phyloP scores from a whole-genome alignment of 2,888 invertebrate species.

The Drosophila mayaguana region DNA sequence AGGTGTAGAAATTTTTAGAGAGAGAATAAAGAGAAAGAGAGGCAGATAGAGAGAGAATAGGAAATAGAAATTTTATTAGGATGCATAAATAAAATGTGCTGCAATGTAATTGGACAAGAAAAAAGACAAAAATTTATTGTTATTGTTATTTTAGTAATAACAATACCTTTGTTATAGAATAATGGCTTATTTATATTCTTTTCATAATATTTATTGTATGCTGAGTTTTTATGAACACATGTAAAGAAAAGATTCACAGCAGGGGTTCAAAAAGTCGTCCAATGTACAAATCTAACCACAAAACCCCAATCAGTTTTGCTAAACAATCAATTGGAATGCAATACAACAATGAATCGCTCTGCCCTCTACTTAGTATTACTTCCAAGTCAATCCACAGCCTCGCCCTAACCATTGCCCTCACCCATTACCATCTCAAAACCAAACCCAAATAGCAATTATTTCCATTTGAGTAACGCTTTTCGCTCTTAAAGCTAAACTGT shows the following conservation, averaged over 20 bases:
- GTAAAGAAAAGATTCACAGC: not conserved
- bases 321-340: constrained; percentile 10
- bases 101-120: not conserved
- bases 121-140: constrained; percentile 7
- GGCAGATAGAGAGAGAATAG: not conserved
- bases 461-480: constrained; percentile 52
- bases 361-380: constrained; percentile 22
- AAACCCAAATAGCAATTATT: constrained; percentile 44
- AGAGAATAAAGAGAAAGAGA: not conserved
- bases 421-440: constrained; percentile 1
- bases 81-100: not conserved
- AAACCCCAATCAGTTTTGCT: constrained; percentile 3
- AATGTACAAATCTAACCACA: not conserved
- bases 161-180: constrained; percentile 7
- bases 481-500: constrained; percentile 61
- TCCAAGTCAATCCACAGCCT: constrained; percentile 22
- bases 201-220: not conserved
- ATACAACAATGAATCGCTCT: not conserved
- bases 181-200: constrained; percentile 2
- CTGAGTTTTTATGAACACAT: not conserved
- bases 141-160: constrained; percentile 9
- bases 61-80: not conserved
- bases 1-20: constrained; percentile 4
- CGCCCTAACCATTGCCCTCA: not conserved
- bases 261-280: not conserved